Base-by-base conservation (phyloP, 2,113 vertebrate genomes). In the Austrofundulus limnaeus region DNA sequence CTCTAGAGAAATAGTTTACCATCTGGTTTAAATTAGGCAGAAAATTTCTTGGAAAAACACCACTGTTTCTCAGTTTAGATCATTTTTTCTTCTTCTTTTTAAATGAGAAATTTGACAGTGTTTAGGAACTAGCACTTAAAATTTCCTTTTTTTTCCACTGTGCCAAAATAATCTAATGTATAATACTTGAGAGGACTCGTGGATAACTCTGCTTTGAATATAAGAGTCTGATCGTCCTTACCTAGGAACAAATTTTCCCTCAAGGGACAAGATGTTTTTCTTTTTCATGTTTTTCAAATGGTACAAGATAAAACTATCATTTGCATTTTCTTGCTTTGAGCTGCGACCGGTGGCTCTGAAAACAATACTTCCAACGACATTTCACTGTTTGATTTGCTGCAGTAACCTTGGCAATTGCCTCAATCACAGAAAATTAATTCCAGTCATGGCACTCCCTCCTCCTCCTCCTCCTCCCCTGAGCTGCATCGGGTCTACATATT, bases 361-460 rank as follows among this genome's bases (percentile, higher is more conserved):
- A 77, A 82, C 80, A 89, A 83, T 64, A 85, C 81, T 87, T 89
- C 76, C 86, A 79, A 67, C 88, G 84, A 87, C 88, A 90, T 88
- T 89, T 82, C 71, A 39, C 64, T 66, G 74, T 88, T 89, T 87
- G 82, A 91, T 89, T 88, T 71, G 75, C 72, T 80, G 83, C 87
- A 86, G 83, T 92, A 91, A 92, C 91, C 91, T 92, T 92, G 92
- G 84, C 79, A 81, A 90, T 90, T 73, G 74, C 82, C 70, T 91
- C 89, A 88, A 89, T 89, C 84, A 87, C 80, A 61, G 79, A 58
- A 78, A 87, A 92, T 92, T 89, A 88, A 92, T 92, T 92, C 88
- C 76, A 89, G 90, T 92, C 91, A 91, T 87, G 85, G 71, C 72
- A 82, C 70, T 66, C 68, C 48, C 66, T 61, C 54, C 52, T 49